A percentile compares a stretch with the other conserved stretches of the same genome.
phyloP scores from a whole-genome alignment of 2,888 invertebrate genomes.

The Cryptosula pallasiana region DNA sequence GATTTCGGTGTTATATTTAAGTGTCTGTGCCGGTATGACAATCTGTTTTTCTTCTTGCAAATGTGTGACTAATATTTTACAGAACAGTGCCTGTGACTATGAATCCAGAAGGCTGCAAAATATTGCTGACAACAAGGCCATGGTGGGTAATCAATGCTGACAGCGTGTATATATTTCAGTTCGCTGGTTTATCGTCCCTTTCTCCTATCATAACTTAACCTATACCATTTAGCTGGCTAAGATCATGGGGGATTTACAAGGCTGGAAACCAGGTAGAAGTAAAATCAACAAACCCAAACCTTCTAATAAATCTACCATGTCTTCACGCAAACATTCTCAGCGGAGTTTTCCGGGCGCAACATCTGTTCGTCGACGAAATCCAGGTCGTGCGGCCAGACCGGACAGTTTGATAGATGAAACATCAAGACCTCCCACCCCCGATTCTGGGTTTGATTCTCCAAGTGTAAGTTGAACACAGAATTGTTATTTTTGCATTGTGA shows the following conservation, averaged over 20 bases:
- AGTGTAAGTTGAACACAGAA: not conserved
- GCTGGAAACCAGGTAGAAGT: slow-evolving; percentile 25
- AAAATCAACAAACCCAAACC: not conserved
- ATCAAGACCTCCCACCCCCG: slow-evolving; percentile 7
- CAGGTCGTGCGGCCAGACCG: slow-evolving; percentile 17
- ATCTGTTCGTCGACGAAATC: not conserved
- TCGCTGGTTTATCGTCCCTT: too few species aligned
- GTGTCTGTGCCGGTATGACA: too few species aligned
- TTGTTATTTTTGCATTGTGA: not conserved
- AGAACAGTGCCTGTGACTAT: slow-evolving; percentile 30
- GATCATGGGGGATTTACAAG: slow-evolving; percentile 33
- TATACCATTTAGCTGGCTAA: slow-evolving; percentile 31
- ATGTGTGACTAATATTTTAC: too few species aligned
- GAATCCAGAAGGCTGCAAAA: slow-evolving; percentile 35
- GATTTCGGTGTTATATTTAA: too few species aligned
- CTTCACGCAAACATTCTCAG: not conserved
- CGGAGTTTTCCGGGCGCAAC: too few species aligned
- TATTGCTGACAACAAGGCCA: slow-evolving; percentile 37
- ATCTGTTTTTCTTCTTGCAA: too few species aligned
- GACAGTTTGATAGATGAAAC: not conserved
- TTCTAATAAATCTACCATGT: not conserved
- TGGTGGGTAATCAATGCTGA: slow-evolving; percentile 31
- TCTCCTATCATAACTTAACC: too few species aligned
- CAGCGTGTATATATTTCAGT: not conserved
- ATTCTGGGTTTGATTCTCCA: not conserved